Percentiles rank a stretch among this genome's conserved stretches.
Evolutionary conservation across 2,113 vertebrate species (phyloP).

Genomic region (Phyllostomus hastatus): DNA sequence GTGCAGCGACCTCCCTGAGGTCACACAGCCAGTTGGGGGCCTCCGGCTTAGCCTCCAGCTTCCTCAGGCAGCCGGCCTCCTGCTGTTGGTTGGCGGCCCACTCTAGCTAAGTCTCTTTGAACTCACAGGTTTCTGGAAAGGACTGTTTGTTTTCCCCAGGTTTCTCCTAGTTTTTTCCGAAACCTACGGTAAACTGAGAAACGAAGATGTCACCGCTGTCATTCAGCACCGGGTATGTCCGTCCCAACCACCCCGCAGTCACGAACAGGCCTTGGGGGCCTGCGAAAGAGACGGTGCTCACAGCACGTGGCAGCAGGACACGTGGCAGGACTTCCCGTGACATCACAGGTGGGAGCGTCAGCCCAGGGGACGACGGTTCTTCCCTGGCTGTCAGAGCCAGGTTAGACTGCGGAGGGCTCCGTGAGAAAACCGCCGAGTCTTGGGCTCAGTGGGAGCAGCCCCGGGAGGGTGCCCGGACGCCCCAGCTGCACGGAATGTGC

Average conservation of each 20-base stretch:
- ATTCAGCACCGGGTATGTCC: not conserved
- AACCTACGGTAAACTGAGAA: not conserved
- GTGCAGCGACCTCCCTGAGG: not conserved
- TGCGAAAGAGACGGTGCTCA: not conserved
- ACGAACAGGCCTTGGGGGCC: not conserved
- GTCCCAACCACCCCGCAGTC: too few relatives aligned
- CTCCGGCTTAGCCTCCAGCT: fast-evolving
- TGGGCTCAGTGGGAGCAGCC: not conserved
- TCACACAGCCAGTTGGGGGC: too few relatives aligned
- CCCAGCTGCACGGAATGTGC: not conserved
- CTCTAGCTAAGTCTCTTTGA: not conserved
- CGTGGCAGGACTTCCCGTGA: not conserved
- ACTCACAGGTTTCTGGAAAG: not conserved
- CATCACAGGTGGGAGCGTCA: fast-evolving
- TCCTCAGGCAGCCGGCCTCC: not conserved
- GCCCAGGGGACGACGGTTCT: too few relatives aligned
- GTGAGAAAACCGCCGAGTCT: not conserved
- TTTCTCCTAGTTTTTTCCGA: not conserved
- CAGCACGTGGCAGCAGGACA: not conserved
- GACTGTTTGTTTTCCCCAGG: not conserved
- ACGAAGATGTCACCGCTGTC: not conserved
- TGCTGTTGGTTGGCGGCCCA: fast-evolving
- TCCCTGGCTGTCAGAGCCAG: not conserved
- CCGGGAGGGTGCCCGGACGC: not conserved
- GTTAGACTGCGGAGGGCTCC: not conserved